A percentile compares a stretch with the other conserved stretches of the same genome.
These are phyloP conservation scores for Cassiopea andromeda DNA, from an alignment of 30 jellyfish, hydroid and myxozoan genomes.

Conservation along the genomic window DNA sequence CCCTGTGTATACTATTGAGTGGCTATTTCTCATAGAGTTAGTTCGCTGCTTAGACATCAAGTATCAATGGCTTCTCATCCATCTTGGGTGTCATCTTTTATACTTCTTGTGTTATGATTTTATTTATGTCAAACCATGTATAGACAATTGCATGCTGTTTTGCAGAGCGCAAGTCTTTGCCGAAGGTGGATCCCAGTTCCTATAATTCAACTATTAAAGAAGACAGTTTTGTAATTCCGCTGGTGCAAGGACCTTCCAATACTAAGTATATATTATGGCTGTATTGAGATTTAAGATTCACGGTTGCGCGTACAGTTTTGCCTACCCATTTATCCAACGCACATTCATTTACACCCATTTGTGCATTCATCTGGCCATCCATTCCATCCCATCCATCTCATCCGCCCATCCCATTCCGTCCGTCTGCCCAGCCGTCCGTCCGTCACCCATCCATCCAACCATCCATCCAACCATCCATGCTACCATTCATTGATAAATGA, in stretches of 20 bases:
- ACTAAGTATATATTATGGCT: conserved; percentile 40
- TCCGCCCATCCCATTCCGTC: too few relatives aligned
- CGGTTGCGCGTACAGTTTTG: too few relatives aligned
- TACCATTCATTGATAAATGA: not conserved
- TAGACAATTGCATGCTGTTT: not conserved
- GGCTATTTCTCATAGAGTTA: too few relatives aligned
- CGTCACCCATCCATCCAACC: not conserved
- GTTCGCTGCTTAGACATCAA: too few relatives aligned
- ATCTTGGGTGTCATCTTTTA: not conserved
- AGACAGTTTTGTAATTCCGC: conserved; percentile 23
- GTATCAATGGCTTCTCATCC: too few relatives aligned
- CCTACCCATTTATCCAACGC: not conserved
- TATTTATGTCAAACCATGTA: not conserved
- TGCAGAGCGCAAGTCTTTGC: conserved; percentile 62
- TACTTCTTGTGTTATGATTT: not conserved
- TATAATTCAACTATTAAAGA: not conserved
- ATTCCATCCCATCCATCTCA: not conserved
- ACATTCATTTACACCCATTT: not conserved
- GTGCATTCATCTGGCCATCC: not conserved
- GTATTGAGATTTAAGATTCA: not conserved
- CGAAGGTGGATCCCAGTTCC: conserved; percentile 23
- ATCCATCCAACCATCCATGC: not conserved
- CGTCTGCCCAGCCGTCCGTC: too few relatives aligned
- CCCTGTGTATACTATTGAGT: too few relatives aligned
- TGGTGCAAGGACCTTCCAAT: conserved; percentile 67